These are phyloP conservation scores for Spizella passerina DNA, from an alignment of 2,797 vertebrate genomes.

Conservation along the genomic window DNA sequence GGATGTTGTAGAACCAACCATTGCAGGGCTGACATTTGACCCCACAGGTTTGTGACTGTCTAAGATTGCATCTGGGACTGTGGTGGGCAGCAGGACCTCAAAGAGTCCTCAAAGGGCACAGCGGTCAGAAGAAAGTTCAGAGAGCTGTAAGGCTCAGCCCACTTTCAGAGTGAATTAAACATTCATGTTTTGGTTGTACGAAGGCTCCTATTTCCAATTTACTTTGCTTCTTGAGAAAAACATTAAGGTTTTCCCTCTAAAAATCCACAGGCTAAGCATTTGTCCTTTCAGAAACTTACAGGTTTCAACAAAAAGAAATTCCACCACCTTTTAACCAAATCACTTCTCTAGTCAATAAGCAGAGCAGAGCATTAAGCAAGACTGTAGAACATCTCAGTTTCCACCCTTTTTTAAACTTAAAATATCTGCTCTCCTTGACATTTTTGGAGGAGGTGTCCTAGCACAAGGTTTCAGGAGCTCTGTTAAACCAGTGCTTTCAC, in stretches of 20 bases:
- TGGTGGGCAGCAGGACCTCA: background rate
- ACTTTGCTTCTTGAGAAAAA: background rate
- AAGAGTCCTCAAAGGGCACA: fast-evolving
- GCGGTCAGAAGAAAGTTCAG: background rate
- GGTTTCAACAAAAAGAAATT: background rate
- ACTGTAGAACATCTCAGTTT: background rate
- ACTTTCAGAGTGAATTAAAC: background rate
- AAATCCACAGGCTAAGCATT: background rate
- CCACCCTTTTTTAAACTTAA: background rate
- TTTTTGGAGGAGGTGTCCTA: background rate
- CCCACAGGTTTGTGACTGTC: background rate
- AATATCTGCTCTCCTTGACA: background rate
- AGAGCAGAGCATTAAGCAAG: background rate
- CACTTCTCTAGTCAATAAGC: background rate
- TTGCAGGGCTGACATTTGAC: background rate
- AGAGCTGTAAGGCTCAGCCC: background rate
- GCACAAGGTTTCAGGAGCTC: background rate
- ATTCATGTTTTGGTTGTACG: background rate
- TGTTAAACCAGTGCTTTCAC: background rate
- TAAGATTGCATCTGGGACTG: background rate
- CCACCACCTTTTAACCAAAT: background rate
- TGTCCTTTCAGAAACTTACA: background rate
- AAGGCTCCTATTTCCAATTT: background rate
- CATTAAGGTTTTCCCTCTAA: background rate
- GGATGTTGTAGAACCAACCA: background rate